A percentile compares a stretch with the other conserved stretches of the same genome.
These are phyloP conservation scores for Drosophila albomicans DNA, from an alignment of 1,140 invertebrate genomes.

Conservation along the genomic window DNA sequence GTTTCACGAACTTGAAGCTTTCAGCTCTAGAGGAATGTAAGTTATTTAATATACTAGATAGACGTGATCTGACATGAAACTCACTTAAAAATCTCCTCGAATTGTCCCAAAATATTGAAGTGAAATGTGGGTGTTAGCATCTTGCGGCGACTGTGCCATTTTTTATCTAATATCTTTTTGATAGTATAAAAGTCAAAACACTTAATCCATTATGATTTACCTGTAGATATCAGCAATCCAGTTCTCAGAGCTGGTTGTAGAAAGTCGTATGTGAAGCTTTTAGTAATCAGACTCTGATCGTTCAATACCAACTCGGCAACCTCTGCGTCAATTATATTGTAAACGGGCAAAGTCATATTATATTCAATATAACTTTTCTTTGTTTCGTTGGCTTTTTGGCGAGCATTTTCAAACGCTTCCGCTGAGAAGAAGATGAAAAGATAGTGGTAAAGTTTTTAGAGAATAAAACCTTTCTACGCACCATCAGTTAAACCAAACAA, in stretches of 20 bases:
- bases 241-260: slow-evolving; percentile 88
- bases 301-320: slow-evolving; percentile 66
- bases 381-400: slow-evolving; percentile 9
- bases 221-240: slow-evolving; percentile 89
- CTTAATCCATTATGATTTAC: slow-evolving; percentile 63
- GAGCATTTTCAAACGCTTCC: slow-evolving; percentile 34
- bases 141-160: slow-evolving; percentile 92
- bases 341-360: slow-evolving; percentile 42
- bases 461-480: not conserved
- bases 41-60: not conserved
- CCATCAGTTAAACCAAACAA: slow-evolving; percentile 35
- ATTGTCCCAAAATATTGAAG: slow-evolving; percentile 93
- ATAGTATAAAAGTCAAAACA: not conserved
- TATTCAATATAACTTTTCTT: slow-evolving; percentile 61
- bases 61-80: not conserved
- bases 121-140: slow-evolving; percentile 96
- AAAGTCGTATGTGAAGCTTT: slow-evolving; percentile 84
- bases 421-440: slow-evolving; percentile 3
- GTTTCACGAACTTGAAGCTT: slow-evolving; percentile 76
- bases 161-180: slow-evolving; percentile 81
- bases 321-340: slow-evolving; percentile 71
- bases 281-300: slow-evolving; percentile 66
- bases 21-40: slow-evolving; percentile 71
- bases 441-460: not conserved
- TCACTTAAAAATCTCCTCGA: slow-evolving; percentile 89